A percentile compares a stretch with the other conserved stretches of the same genome.
phyloP scores from a whole-genome alignment of 2,113 vertebrate species.

The Muntiacus muntjak region DNA sequence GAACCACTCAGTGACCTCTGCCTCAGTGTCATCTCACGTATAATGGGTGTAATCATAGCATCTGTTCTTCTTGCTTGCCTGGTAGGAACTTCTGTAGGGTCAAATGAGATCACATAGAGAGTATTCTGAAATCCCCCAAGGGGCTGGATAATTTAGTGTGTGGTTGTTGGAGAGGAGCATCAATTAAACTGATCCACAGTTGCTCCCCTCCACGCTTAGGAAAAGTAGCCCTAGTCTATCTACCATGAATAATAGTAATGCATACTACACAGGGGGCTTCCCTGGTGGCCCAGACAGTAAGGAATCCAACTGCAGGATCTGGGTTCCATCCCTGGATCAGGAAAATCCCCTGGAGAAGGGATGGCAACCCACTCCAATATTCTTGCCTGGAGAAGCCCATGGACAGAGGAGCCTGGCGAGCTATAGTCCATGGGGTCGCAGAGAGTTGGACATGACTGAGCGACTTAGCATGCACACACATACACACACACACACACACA shows the following conservation, averaged over 20 bases:
- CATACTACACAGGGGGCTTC: background rate
- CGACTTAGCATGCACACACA: fast-evolving
- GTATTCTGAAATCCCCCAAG: background rate
- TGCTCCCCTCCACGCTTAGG: background rate
- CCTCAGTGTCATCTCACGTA: background rate
- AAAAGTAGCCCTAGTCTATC: background rate
- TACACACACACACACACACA: background rate
- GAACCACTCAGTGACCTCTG: background rate
- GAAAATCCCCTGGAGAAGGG: background rate
- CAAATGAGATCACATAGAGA: background rate
- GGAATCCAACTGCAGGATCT: background rate
- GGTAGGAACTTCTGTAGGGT: background rate
- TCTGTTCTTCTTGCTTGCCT: background rate
- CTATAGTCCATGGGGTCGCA: background rate
- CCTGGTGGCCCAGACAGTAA: background rate
- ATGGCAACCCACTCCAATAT: background rate
- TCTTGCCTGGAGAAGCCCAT: background rate
- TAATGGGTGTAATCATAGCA: background rate
- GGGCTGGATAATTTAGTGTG: background rate
- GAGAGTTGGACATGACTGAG: background rate
- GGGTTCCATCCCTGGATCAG: background rate
- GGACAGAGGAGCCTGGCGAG: background rate
- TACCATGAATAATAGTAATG: background rate
- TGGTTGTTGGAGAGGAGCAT: background rate
- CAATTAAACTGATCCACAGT: background rate